Evolutionary conservation across 2,797 vertebrate species (phyloP).

Genomic region (Sarcoramphus papa): DNA sequence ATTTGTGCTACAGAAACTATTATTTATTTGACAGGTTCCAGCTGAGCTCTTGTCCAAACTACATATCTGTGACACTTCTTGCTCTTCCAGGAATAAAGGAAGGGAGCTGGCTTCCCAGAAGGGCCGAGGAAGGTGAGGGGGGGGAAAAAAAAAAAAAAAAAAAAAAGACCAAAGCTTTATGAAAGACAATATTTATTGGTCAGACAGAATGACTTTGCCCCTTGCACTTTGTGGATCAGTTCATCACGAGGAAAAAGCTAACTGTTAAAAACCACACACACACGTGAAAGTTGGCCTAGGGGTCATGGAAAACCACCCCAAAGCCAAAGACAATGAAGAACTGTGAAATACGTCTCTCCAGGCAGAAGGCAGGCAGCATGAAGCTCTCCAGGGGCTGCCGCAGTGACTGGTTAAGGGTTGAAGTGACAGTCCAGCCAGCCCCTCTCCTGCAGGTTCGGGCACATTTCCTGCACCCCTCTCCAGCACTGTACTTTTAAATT

Average conservation of each 20-base stretch:
- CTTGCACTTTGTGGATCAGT: background rate
- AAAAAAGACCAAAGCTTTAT: background rate
- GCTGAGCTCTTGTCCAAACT: background rate
- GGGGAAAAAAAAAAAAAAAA: too few species aligned
- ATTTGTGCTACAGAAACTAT: background rate
- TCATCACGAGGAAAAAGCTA: background rate
- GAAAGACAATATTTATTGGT: background rate
- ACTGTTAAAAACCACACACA: background rate
- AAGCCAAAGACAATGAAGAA: background rate
- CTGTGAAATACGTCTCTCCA: background rate
- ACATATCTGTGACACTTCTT: accelerated
- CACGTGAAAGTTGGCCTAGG: accelerated
- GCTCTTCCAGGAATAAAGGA: background rate
- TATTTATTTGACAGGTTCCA: background rate
- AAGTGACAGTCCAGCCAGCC: background rate
- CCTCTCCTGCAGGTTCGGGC: background rate
- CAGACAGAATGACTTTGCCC: background rate
- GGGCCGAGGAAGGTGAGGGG: background rate
- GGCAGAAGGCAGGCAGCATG: background rate
- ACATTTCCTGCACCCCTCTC: background rate
- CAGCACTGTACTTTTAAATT: accelerated
- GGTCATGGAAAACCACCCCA: background rate
- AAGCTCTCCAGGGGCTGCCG: background rate
- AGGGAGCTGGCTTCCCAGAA: background rate
- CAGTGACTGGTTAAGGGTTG: background rate